Evolutionary conservation across 2,113 vertebrate genomes (phyloP), one percentile per base, ranked within the genome.

Genomic region (Nestor notabilis): DNA sequence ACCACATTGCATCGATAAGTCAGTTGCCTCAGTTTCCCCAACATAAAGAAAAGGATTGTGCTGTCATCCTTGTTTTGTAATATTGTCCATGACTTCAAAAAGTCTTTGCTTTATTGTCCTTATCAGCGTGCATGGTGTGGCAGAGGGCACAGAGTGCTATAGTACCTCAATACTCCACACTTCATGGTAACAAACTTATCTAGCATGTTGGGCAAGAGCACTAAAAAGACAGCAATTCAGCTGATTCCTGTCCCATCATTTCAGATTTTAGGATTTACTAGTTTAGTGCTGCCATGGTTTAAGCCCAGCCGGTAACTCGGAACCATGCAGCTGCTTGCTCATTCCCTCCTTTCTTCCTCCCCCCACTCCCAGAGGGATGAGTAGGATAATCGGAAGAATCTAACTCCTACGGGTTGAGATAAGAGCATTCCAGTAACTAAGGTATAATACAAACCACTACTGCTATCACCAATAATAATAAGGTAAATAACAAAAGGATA

Each of bases 21-120:
- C 31, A n/a, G 8, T 41, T 86, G 63, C 63, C 75, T 80, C 63
- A 44, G 29, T 94, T 93, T 90, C 64, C n/a, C 23, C 37, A 63
- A 3, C 0, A 3, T 25, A 6, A 60, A 53, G n/a, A 21, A 37
- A 13, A 19, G 4, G 10, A 2, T 18, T 35, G 17, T 1, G 1
- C 20, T 58, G 5, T 47, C 14, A 33, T 43, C 28, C 58, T 31
- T n/a, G 6, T 43, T 90, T 86, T 74, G 2, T 31, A 25, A 37
- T 23, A 39, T 27, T 70, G 13, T 41, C 44, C 3, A 3, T 18
- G 17, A 13, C 10, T 81, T 70, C 66, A 61, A 24, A 20, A 53
- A 17, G 3, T 4, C 15, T 84, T 68, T 33, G 3, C 5, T 35
- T 44, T 52, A 17, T 9, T 33, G 3, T 37, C 31, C 39, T 87